These are phyloP conservation scores for Panonychus citri DNA, from an alignment of 1,140 invertebrate species.

Conservation along the genomic window DNA sequence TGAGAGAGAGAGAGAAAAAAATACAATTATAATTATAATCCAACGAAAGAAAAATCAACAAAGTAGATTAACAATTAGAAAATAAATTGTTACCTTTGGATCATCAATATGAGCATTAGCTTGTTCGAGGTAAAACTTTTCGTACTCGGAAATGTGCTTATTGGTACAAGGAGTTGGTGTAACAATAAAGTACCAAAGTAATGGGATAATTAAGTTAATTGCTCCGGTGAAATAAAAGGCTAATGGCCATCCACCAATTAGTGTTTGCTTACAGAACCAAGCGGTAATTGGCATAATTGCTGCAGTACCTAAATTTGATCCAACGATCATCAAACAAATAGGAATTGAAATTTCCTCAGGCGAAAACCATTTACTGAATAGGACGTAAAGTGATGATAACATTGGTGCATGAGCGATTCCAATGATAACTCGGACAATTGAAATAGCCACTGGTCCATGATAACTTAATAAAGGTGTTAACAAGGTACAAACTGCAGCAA, in stretches of 20 bases:
- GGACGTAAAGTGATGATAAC: too few species aligned
- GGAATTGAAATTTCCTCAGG: background rate
- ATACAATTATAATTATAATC: too few species aligned
- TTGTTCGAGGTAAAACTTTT: background rate
- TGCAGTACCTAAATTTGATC: background rate
- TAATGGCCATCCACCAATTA: background rate
- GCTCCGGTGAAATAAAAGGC: background rate
- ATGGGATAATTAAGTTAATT: background rate
- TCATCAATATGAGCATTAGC: background rate
- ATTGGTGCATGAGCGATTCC: too few species aligned
- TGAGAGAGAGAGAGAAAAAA: too few species aligned
- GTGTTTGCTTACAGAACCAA: background rate
- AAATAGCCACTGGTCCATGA: too few species aligned
- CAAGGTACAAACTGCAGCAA: too few species aligned
- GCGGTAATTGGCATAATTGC: background rate
- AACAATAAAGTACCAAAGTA: background rate
- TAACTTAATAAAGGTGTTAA: too few species aligned
- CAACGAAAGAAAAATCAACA: too few species aligned
- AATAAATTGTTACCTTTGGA: too few species aligned
- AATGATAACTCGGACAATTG: too few species aligned
- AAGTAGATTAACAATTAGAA: too few species aligned
- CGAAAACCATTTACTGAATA: background rate
- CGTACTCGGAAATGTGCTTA: background rate
- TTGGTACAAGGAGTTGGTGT: constrained; percentile 7
- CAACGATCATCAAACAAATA: background rate